These are phyloP conservation scores for Xestia sexstrigata DNA, from an alignment of 2,888 invertebrate species.

Conservation along the genomic window DNA sequence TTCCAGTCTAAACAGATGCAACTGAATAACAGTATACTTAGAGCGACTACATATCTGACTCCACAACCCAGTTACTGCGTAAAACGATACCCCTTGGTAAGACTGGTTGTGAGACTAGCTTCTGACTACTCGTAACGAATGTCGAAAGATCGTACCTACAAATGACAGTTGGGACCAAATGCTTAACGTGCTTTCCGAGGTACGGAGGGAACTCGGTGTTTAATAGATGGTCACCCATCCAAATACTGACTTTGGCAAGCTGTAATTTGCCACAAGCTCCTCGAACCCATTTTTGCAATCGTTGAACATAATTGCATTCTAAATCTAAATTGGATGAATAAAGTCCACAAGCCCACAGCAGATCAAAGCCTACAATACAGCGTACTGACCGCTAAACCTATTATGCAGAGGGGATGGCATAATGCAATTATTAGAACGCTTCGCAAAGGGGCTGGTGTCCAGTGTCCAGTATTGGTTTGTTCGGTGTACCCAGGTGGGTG, in stretches of 20 bases:
- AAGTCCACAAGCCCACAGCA: slow-evolving; percentile 2
- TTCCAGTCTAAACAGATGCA: background rate
- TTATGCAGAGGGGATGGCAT: slow-evolving; percentile 21
- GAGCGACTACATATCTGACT: background rate
- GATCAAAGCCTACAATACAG: slow-evolving; percentile 7
- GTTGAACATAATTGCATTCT: slow-evolving; percentile 19
- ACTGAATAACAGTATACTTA: background rate
- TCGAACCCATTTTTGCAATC: background rate
- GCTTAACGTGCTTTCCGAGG: background rate
- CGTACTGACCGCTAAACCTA: slow-evolving; percentile 36
- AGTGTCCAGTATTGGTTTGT: slow-evolving; percentile 6
- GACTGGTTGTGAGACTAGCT: background rate
- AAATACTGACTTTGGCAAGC: background rate
- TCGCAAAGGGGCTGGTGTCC: slow-evolving; percentile 18
- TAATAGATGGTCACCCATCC: background rate
- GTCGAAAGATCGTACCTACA: background rate
- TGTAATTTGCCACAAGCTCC: background rate
- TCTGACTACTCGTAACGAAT: background rate
- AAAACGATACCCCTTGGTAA: background rate
- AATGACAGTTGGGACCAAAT: background rate
- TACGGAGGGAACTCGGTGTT: background rate
- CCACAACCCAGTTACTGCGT: background rate
- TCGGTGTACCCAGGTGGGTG: background rate
- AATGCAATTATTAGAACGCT: slow-evolving; percentile 36
- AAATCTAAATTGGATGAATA: slow-evolving; percentile 18